A percentile compares a stretch with the other conserved stretches of the same genome.
phyloP scores from a whole-genome alignment of 2,888 invertebrate genomes.

The Muschampia staudingeri region DNA sequence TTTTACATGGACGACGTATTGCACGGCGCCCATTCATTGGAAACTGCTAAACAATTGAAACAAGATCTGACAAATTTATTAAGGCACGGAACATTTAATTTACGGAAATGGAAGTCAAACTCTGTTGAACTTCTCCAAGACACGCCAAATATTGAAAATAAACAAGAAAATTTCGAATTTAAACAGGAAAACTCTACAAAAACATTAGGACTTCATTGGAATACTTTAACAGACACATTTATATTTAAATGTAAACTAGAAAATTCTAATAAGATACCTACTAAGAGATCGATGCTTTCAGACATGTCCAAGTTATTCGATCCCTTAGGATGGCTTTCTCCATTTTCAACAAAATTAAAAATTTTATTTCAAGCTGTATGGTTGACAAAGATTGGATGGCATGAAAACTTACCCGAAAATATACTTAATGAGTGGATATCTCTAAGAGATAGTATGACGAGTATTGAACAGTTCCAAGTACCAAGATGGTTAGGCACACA shows the following conservation, averaged over 20 bases:
- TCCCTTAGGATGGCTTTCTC: conserved; percentile 13
- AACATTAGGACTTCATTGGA: conserved; percentile 49
- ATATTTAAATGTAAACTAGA: conserved; percentile 15
- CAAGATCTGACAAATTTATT: conserved; percentile 40
- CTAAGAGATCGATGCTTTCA: conserved; percentile 9
- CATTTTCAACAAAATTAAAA: conserved; percentile 32
- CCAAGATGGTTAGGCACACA: conserved; percentile 41
- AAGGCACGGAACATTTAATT: conserved; percentile 37
- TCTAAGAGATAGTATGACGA: conserved; percentile 15
- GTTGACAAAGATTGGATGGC: conserved; percentile 29
- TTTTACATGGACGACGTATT: conserved; percentile 50
- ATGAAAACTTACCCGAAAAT: conserved; percentile 26
- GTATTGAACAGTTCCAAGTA: conserved; percentile 33
- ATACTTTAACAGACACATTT: conserved; percentile 40
- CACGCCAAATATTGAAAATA: conserved; percentile 13
- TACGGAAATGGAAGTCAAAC: conserved; percentile 54
- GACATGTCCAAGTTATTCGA: conserved; percentile 40
- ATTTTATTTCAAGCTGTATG: conserved; percentile 32
- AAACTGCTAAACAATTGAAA: not conserved
- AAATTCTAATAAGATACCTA: not conserved
- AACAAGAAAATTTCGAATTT: conserved; percentile 3
- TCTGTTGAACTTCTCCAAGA: not conserved
- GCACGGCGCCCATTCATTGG: conserved; percentile 22
- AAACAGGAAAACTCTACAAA: conserved; percentile 37
- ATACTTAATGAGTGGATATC: conserved; percentile 18